Conservation (phyloP, 2,797 vertebrate species). For the Nyctalus aviator region DNA sequence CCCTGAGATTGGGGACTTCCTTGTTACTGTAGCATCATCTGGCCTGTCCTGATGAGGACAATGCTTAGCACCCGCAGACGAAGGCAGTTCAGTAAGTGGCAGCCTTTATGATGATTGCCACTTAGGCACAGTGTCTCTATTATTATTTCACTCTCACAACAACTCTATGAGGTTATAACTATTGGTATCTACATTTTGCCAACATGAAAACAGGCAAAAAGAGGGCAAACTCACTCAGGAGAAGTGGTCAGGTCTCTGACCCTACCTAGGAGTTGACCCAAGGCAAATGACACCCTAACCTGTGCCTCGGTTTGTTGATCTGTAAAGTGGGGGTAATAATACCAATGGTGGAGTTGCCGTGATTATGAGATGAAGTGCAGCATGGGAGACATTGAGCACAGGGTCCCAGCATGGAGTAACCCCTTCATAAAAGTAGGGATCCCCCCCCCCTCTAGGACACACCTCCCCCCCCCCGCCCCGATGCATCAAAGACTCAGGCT, state of each 20-base stretch:
- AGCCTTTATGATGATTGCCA: conserved; percentile 14
- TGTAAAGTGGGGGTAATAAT: not conserved
- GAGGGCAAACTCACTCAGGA: not conserved
- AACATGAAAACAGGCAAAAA: not conserved
- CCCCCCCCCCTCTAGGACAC: not conserved
- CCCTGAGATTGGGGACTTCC: not conserved
- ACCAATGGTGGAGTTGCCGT: not conserved
- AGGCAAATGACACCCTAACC: not conserved
- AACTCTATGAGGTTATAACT: not conserved
- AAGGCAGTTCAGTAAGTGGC: conserved; percentile 46
- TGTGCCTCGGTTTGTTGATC: not conserved
- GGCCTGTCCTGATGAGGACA: not conserved
- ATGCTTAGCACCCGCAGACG: not conserved
- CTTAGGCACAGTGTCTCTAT: conserved; percentile 37
- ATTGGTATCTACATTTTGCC: not conserved
- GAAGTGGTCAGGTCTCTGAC: not conserved
- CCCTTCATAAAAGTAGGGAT: not conserved
- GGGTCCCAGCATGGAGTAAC: not conserved
- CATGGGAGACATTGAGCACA: not conserved
- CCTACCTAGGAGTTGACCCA: not conserved
- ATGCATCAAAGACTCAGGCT: not conserved
- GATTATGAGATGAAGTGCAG: not conserved
- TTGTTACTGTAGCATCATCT: not conserved
- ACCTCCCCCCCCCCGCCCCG: not conserved
- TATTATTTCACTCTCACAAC: not conserved